These are phyloP conservation scores for Molorchus minor DNA, from an alignment of 2,888 invertebrate species.

Conservation along the genomic window DNA sequence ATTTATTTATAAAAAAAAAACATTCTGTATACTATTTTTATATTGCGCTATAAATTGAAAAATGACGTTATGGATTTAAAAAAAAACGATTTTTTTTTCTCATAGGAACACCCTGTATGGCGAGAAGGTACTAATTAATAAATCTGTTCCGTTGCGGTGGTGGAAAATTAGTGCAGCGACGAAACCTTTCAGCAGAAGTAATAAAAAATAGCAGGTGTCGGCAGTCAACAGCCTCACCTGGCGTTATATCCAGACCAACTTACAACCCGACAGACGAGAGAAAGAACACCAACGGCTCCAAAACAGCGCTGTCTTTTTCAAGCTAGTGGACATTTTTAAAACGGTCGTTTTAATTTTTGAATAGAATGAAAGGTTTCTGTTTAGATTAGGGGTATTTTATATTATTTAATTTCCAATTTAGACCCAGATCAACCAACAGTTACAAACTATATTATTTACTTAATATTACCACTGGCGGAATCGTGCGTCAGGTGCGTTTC, in stretches of 20 bases:
- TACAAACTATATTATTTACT: too few species aligned
- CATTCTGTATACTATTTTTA: too few species aligned
- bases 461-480: constrained; percentile 17
- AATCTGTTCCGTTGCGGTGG: constrained; percentile 17
- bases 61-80: too few species aligned
- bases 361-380: too few species aligned
- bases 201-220: constrained; percentile 51
- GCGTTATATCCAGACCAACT: constrained; percentile 30
- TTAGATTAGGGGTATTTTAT: too few species aligned
- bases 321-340: too few species aligned
- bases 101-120: not conserved
- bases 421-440: too few species aligned
- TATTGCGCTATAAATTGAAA: too few species aligned
- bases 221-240: constrained; percentile 42
- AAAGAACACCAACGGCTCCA: constrained; percentile 12
- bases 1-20: too few species aligned
- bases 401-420: not conserved
- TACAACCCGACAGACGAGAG: constrained; percentile 5
- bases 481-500: not conserved
- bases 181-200: constrained; percentile 32
- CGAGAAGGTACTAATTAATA: constrained; percentile 9
- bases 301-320: too few species aligned
- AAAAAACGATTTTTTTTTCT: too few species aligned
- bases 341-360: too few species aligned
- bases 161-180: constrained; percentile 21